phyloP scores from a whole-genome alignment of 2,113 vertebrate species.

The Oncorhynchus mykiss region DNA sequence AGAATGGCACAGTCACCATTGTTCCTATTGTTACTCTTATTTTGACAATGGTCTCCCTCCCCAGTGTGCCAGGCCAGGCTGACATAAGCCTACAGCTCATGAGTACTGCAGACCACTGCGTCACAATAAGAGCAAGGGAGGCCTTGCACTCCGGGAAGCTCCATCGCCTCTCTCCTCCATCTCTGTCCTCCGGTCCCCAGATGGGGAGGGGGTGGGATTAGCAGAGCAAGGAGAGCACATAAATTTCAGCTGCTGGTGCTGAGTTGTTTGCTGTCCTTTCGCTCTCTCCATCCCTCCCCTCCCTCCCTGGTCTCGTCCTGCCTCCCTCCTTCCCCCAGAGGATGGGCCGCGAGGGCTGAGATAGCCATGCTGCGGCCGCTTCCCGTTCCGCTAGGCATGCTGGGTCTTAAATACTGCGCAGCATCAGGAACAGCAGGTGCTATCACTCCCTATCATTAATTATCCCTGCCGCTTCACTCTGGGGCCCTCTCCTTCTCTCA shows the following conservation, averaged over 20 bases:
- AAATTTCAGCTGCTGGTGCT: conserved; percentile 51
- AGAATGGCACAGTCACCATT: conserved; percentile 52
- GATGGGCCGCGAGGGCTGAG: conserved; percentile 28
- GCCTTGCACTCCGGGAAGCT: conserved; percentile 45
- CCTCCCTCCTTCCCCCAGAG: conserved; percentile 30
- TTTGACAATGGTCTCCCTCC: conserved; percentile 64
- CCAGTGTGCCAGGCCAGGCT: conserved; percentile 31
- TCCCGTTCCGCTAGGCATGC: conserved; percentile 53
- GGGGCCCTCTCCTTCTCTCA: conserved; percentile 50
- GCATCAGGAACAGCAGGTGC: conserved; percentile 68
- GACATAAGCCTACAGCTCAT: conserved; percentile 11
- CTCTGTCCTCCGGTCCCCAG: conserved; percentile 57
- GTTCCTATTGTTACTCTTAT: conserved; percentile 37
- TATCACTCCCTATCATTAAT: conserved; percentile 67
- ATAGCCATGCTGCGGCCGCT: conserved; percentile 30
- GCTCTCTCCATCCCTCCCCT: conserved; percentile 14
- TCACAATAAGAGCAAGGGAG: conserved; percentile 30
- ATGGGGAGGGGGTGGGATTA: conserved; percentile 53
- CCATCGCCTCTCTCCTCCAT: conserved; percentile 50
- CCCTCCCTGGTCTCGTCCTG: conserved; percentile 16
- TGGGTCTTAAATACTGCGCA: conserved; percentile 63
- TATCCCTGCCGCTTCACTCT: conserved; percentile 63
- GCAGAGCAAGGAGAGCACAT: conserved; percentile 49
- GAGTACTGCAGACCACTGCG: conserved; percentile 42
- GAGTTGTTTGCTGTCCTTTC: conserved; percentile 56